Base-by-base conservation (phyloP, 2,113 vertebrate genomes). In the Heterotilapia buettikoferi region DNA sequence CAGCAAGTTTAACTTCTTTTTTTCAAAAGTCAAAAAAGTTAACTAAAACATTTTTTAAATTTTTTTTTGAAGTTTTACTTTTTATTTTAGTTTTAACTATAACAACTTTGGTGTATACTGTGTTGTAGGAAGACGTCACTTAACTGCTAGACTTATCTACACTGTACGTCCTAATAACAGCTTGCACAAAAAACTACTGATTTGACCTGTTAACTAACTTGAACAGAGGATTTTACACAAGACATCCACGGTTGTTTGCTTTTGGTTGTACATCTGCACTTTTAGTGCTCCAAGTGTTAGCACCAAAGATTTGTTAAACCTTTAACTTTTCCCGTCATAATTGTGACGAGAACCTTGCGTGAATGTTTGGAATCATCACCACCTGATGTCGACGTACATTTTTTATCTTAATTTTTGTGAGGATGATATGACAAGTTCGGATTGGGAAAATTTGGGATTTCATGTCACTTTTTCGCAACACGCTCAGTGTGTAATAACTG, bases 51-150 rank as follows among this genome's bases (percentile, higher is more conserved):
- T 66, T 63, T 24, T 1, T 0, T 0, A 8, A 3, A 0, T 6
- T 0, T 0, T 6, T 1, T 61, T 66, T 66, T 38, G 1, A 66
- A 66, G 61, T 66, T 38, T 38, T 66, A 38, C 19, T 38, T 66
- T 21, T n/a, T 66, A 38, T 7, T 66, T 66, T 66, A 13, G 61
- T 68, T 68, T 68, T 26, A 73, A 7, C 21, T 73, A 45, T 45
- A 73, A 73, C 1, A 73, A 73, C 38, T 21, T 73, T 45, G 68
- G 40, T 73, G 40, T 1, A 26, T 1, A 4, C 40, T 2, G 21
- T 73, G 40, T 16, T 73, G 68, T 9, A 45, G 40, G 68, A 73
- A 73, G 38, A 26, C 0, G 5, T 73, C 68, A 45, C 68, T 73
- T 73, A 45, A 45, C 8, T 26, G 40, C 21, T 26, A 71, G 38